These are phyloP conservation scores for Pteruthius melanotis DNA, from an alignment of 2,113 vertebrate species.

Conservation along the genomic window DNA sequence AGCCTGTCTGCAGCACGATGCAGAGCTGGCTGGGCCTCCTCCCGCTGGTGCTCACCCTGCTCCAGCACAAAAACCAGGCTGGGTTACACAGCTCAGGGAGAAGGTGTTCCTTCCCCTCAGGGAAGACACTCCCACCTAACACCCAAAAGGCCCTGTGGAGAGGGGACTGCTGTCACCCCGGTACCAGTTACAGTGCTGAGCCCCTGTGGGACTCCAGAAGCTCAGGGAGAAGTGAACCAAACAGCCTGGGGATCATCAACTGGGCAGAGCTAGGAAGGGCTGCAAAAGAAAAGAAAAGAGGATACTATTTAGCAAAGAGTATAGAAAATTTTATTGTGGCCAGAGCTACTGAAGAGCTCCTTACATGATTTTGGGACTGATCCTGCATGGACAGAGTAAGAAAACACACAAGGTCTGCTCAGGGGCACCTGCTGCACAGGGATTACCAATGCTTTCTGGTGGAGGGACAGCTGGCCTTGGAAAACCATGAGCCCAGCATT, in stretches of 20 bases:
- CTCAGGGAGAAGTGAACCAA: not conserved
- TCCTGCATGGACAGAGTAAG: not conserved
- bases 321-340: slow-evolving; percentile 60
- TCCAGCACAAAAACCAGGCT: not conserved
- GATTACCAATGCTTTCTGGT: not conserved
- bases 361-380: not conserved
- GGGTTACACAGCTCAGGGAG: not conserved
- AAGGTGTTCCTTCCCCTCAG: not conserved
- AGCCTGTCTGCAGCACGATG: not conserved
- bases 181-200: not conserved
- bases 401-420: not conserved
- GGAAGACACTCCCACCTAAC: not conserved
- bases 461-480: not conserved
- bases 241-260: not conserved
- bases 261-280: not conserved
- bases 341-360: slow-evolving; percentile 10
- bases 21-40: not conserved
- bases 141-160: not conserved
- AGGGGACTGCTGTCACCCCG: not conserved
- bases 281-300: not conserved
- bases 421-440: not conserved
- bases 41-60: not conserved
- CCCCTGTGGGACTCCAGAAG: not conserved
- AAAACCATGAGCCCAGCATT: not conserved
- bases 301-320: slow-evolving; percentile 14